Evolutionary conservation across 1,140 invertebrate species (phyloP).

Genomic region (Phymastichus coffea): DNA sequence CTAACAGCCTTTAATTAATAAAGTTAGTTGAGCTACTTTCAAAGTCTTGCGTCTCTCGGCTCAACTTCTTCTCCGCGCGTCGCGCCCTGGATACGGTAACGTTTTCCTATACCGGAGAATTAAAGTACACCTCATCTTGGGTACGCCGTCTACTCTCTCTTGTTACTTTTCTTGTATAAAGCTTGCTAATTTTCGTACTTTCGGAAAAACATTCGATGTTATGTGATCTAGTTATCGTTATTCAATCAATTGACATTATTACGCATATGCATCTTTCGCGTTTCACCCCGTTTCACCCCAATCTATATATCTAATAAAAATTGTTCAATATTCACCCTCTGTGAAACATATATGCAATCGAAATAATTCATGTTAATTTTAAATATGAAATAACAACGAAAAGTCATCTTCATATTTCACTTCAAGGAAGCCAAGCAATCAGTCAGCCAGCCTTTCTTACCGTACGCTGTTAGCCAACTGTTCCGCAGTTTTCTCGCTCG

Average conservation of each 20-base stretch:
- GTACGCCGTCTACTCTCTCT: slow-evolving; percentile 28
- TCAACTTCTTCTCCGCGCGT: slow-evolving; percentile 21
- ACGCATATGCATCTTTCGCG: no score
- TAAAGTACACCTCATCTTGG: slow-evolving; percentile 40
- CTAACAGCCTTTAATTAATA: slow-evolving; percentile 56
- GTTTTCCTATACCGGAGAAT: slow-evolving; percentile 42
- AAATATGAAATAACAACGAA: no score
- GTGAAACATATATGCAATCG: no score
- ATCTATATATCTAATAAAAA: no score
- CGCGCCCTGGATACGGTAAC: slow-evolving; percentile 32
- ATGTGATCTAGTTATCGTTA: no score
- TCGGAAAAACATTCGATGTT: no score
- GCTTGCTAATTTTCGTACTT: slow-evolving; percentile 28
- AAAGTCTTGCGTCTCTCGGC: slow-evolving; percentile 38
- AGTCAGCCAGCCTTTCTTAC: background rate
- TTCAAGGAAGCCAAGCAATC: background rate
- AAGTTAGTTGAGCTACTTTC: slow-evolving; percentile 54
- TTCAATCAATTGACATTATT: no score
- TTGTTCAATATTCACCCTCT: no score
- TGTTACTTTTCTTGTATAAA: no score
- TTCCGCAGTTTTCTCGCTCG: slow-evolving; percentile 1
- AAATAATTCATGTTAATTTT: no score
- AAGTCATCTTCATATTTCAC: no score
- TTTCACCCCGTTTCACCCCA: no score
- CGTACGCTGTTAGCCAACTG: background rate